Evolutionary conservation across 2,113 vertebrate species (phyloP), one percentile per base, ranked within the genome.

Genomic region (Cynocephalus volans): DNA sequence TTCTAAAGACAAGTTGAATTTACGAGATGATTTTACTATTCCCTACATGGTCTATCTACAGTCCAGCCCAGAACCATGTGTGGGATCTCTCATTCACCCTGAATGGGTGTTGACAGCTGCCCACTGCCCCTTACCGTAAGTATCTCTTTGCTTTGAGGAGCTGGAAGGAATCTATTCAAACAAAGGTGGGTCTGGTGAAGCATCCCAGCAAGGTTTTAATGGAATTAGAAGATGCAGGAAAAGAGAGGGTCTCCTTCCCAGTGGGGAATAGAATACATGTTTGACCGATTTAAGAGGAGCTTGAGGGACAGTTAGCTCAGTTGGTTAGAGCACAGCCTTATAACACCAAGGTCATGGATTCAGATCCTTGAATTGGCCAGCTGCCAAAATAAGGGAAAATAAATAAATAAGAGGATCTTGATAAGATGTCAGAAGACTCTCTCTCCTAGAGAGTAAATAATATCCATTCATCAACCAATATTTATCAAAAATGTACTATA

Each of bases 11-110:
- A 62, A 86, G 0, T 1, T 1, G 5, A 5, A 88, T 0, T 12
- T 23, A 13, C 8, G 19, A 41, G 11, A 52, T 3, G 41, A 89
- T 52, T 58, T 92, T 60, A 80, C n/a, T 2, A 10, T 97, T 33
- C 97, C 97, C 41, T 98, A 98, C 73, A 82, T 98, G 95, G 98
- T 10, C 52, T 98, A 98, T 26, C 83, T 98, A 31, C 48, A 95
- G 11, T 95, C 98, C 69, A 92, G 3, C 13, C 83, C 86, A 4
- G 95, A 97, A 3, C 95, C 96, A 52, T 98, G 97, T 1, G 92
- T 95, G 36, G 98, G 97, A 28, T 26, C 48, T 33, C 97, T 98
- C 41, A 97, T 98, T 82, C 88, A 96, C 56, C 96, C 95, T 0
- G 8, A 83, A 13, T 98, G 98, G 97, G 62, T 98, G 5, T 13